Base-by-base conservation (phyloP, 2,797 vertebrate species). In the Microctenopoma lineatum region DNA sequence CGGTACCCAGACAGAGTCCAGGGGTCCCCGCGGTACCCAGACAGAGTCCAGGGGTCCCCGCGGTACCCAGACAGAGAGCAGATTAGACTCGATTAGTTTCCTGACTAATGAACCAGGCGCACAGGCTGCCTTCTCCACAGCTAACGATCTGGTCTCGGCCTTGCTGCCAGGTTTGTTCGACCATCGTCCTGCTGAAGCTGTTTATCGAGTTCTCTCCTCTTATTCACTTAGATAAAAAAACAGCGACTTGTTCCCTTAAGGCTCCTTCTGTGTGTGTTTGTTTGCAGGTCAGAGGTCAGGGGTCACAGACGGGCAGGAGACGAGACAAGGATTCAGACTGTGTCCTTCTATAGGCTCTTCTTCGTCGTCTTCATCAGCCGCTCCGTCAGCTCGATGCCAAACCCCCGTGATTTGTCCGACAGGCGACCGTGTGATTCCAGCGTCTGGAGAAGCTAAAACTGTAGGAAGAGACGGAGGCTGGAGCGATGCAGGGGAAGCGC, bases 291-390 rank as follows among this genome's bases (percentile, higher is more conserved):
- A 93, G 95, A 84, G 92, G 89, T 75, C 92, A 92, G 39, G 59
- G 81, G 0, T 26, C 90, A 0, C 94, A 93, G 0, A 80, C 74
- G 3, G 88, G 94, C 59, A 92, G 95, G 47, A 85, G 95, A 15
- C 80, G 84, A 81, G 89, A 94, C 16, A 94, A 92, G n/a, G 95
- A 96, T 18, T 90, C 94, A 0, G 96, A 97, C 81, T 97, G 96
- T 29, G 75, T 87, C 73, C 73, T 98, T 51, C 89, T 97, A 2
- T 97, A 95, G 90, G 56, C 34, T 58, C 78, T 57, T 42, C 80
- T 16, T 75, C 75, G 1, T 57, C 73, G 1, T 57, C 73, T 4
- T 39, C 59, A n/a, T 60, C 26, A 34, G 38, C 36, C 57, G 39
- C 52, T 53, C 27, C 12, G 32, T 8, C 61, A 67, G 65, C 67